Evolutionary conservation across 2,797 vertebrate genomes (phyloP), one percentile per base, ranked within the genome.

Genomic region (Macropus fuliginosus): DNA sequence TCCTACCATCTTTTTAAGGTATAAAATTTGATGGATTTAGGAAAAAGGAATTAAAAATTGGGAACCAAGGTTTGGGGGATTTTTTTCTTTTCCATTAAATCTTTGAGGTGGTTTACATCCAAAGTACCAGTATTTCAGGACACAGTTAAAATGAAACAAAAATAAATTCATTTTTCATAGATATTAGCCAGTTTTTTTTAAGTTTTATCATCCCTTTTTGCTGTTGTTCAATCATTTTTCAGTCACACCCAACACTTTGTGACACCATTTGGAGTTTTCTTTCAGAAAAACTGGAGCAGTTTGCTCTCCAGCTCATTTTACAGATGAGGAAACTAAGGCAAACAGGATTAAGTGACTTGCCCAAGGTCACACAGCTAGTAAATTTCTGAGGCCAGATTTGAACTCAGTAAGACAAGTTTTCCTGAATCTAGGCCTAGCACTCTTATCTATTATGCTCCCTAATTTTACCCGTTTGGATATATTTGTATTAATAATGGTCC

Each of bases 41-140:
- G 93, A 55, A 54, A 95, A 34, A 94, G 95, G 56, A 62, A 95
- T 93, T 94, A 24, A 93, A 94, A 95, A 92, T 95, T 11, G 16
- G 4, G 1, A 34, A 54, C 1, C 74, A 46, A 40, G 62, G 18
- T 66, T 29, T 57, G 4, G 11, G 52, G 5, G 6, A 24, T 66
- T 0, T 91, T 1, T 91, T 91, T 96, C 54, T 10, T 95, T 12
- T 2, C 31, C 14, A 27, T 94, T 91, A 81, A 1, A 91, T 91
- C 8, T 6, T 31, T 92, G 9, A 18, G 55, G 46, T 93, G 90
- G 56, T 94, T 66, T 87, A 66, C 16, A 93, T 56, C n/a, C 21
- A 62, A 52, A 93, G 24, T 62, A 62, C 31, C 46, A 74, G 54
- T 81, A 52, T 74, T 27, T 34, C 96, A 54, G 62, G 91, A 57